Base-by-base conservation (phyloP, 2,888 invertebrate species). In the Dasysyrphus albostriatus region DNA sequence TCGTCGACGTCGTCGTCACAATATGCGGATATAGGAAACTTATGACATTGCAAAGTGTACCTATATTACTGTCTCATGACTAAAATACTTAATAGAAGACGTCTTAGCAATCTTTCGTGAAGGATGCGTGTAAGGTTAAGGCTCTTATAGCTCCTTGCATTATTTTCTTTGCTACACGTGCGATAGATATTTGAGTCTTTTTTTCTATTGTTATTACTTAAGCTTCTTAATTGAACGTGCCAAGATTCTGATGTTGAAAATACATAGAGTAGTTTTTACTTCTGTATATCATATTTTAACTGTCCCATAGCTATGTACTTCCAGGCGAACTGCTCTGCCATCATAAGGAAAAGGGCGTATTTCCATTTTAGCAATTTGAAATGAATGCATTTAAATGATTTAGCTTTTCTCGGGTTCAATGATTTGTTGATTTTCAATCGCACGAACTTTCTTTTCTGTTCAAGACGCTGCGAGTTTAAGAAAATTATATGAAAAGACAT, bases 21-120 rank as follows among this genome's bases (percentile, higher is more conserved):
- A 16, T 44, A n/a, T 63, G 29, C 24, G 9, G n/a, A 32, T 10
- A 56, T 58, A 58, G 8, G 8, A 58, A 49, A 51, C 29, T 14
- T 44, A 44, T 63, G 42, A 32, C 9, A 63, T 44, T 29, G 44
- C 63, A 47, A 19, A 24, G 39, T 8, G 37, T 19, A 37, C 37
- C 12, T 5, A 9, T 44, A n/a, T 63, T 67, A 67, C 12, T 67
- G 49, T 49, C 49, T 49, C 67, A 32, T 67, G 67, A 49, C 49
- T 67, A 12, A 67, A 67, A 67, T 67, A 49, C 34, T 19, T 49
- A 49, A 67, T 49, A 14, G 34, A 32, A 47, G 34, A 34, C 19
- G 49, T 16, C 12, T 19, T 34, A 32, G 10, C 47, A 19, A 47
- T 65, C 3, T 19, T 65, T 65, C 12, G 5, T 47, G 8, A 24